Conservation (phyloP, 2,888 invertebrate genomes). For the Rhyacophila evoluta region DNA sequence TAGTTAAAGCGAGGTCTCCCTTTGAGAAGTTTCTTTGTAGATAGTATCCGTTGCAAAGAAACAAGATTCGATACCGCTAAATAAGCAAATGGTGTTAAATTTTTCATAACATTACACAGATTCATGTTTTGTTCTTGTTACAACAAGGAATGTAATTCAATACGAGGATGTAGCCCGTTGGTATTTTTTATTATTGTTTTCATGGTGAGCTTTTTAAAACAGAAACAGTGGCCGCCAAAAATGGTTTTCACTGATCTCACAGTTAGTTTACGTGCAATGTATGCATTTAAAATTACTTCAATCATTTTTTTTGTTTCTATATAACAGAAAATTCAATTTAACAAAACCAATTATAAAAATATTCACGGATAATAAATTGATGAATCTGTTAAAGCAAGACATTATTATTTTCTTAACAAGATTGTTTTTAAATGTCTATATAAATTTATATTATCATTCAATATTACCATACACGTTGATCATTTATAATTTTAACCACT, state of each 20-base stretch:
- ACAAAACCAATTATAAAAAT: too few species aligned
- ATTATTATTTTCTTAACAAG: too few species aligned
- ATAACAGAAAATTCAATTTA: too few species aligned
- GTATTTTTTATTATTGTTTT: background rate
- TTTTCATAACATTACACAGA: conserved; percentile 49
- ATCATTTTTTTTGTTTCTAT: too few species aligned
- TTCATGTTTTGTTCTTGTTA: conserved; percentile 44
- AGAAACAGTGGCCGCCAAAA: background rate
- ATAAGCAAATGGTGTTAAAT: conserved; percentile 51
- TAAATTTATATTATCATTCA: too few species aligned
- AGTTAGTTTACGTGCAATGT: too few species aligned
- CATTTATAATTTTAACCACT: too few species aligned
- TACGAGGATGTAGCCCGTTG: conserved; percentile 38
- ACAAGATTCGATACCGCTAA: conserved; percentile 43
- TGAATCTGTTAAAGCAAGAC: too few species aligned
- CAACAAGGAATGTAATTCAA: conserved; percentile 35
- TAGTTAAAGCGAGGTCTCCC: conserved; percentile 21
- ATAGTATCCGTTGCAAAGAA: conserved; percentile 47
- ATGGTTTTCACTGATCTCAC: background rate
- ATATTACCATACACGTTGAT: too few species aligned
- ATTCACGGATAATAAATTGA: too few species aligned
- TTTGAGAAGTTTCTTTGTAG: conserved; percentile 48
- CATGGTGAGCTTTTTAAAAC: background rate
- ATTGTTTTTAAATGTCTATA: too few species aligned
- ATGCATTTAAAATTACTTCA: too few species aligned